Evolutionary conservation across 2,797 vertebrate genomes (phyloP).

Genomic region (Lacerta viridis): DNA sequence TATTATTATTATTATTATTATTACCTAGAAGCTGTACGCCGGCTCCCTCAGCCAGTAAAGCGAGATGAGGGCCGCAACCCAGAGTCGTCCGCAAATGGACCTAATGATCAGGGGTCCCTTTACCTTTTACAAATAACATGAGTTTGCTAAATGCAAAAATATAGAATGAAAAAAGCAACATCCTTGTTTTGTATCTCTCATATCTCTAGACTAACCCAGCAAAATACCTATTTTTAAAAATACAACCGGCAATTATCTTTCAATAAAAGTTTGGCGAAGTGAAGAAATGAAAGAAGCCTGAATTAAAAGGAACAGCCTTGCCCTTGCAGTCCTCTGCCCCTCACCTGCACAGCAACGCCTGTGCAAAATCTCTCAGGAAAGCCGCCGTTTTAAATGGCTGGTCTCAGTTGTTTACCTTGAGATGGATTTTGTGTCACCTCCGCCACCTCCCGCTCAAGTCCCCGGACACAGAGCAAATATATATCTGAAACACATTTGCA

Average conservation of each 20-base stretch:
- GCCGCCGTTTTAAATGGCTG: constrained; percentile 41
- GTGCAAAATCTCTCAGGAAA: constrained; percentile 25
- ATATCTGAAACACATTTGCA: constrained; percentile 40
- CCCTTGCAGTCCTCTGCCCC: not conserved
- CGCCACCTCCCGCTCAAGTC: constrained; percentile 38
- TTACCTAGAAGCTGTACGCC: too few species aligned
- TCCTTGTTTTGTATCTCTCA: too few species aligned
- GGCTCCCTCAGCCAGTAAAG: too few species aligned
- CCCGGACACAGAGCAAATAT: constrained; percentile 38
- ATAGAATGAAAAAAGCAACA: not conserved
- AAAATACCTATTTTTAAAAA: not conserved
- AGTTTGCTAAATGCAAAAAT: not conserved
- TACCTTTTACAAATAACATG: too few species aligned
- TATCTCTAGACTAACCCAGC: not conserved
- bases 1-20: too few species aligned
- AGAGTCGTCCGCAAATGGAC: too few species aligned
- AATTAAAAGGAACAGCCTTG: not conserved
- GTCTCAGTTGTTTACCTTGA: constrained; percentile 57
- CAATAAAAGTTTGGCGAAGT: not conserved
- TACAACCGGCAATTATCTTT: not conserved
- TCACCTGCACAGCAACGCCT: not conserved
- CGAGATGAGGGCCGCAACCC: too few species aligned
- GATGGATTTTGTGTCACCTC: constrained; percentile 38
- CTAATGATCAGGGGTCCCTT: too few species aligned
- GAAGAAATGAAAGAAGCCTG: not conserved